A percentile compares a stretch with the other conserved stretches of the same genome.
Conservation (phyloP, 2,888 invertebrate genomes). For the Boloria euphrosyne region DNA sequence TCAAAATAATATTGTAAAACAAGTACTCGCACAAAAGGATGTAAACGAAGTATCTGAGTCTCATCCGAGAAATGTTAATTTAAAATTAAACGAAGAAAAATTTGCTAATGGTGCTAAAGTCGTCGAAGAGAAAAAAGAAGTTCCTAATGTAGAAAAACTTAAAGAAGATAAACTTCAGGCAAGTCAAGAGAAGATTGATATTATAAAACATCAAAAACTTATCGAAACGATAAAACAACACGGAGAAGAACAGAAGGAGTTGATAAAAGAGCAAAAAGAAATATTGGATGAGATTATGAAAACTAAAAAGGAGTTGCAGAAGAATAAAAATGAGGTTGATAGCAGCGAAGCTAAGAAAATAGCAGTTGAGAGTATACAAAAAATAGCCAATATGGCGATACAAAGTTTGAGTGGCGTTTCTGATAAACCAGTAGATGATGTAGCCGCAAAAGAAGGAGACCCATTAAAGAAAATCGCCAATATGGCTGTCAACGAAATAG, state of each 20-base stretch:
- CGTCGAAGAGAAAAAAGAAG: constrained; percentile 43
- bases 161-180: constrained; percentile 46
- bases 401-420: constrained; percentile 70
- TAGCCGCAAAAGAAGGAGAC: constrained; percentile 51
- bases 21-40: constrained; percentile 50
- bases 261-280: constrained; percentile 86
- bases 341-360: constrained; percentile 74
- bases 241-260: constrained; percentile 85
- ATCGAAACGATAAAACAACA: constrained; percentile 86
- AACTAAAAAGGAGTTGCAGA: constrained; percentile 75
- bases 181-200: constrained; percentile 56
- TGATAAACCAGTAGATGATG: constrained; percentile 56
- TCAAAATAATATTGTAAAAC: constrained; percentile 58
- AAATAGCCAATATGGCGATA: constrained; percentile 75
- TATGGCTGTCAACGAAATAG: constrained; percentile 74
- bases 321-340: constrained; percentile 72
- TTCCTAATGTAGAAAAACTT: constrained; percentile 45
- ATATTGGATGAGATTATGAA: constrained; percentile 83
- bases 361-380: constrained; percentile 77
- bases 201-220: constrained; percentile 74
- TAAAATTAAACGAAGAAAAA: constrained; percentile 54
- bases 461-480: constrained; percentile 59
- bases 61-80: constrained; percentile 65
- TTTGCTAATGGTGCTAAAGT: constrained; percentile 48
- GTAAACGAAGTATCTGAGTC: constrained; percentile 55